Evolutionary conservation across 1,140 invertebrate genomes (phyloP).

Genomic region (Brachionus sp.): DNA sequence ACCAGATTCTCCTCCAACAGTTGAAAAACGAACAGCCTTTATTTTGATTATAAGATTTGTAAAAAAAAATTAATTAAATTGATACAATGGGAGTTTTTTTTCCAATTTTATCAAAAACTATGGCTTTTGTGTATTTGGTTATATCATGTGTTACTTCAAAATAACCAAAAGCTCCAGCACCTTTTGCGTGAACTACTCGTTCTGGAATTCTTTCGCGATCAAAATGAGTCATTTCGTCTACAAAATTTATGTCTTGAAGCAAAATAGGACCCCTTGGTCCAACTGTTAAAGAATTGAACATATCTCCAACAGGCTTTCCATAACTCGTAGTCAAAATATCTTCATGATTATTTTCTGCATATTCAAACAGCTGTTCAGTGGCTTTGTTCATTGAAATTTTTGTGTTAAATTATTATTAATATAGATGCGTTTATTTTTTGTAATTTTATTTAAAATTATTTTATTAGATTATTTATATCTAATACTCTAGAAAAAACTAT

Average conservation of each 20-base stretch:
- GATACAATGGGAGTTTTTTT: slow-evolving; percentile 69
- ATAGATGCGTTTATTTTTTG: no score
- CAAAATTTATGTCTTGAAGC: slow-evolving; percentile 76
- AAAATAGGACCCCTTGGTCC: slow-evolving; percentile 82
- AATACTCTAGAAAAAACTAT: no score
- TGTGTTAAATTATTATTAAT: no score
- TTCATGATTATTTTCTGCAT: neutral
- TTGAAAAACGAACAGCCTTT: slow-evolving; percentile 76
- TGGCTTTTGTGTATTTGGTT: slow-evolving; percentile 75
- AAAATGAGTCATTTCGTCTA: slow-evolving; percentile 86
- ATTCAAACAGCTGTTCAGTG: slow-evolving; percentile 24
- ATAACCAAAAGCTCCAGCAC: slow-evolving; percentile 87
- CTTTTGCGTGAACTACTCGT: slow-evolving; percentile 94
- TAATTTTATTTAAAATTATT: no score
- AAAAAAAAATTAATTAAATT: neutral
- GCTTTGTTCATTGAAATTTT: slow-evolving; percentile 13
- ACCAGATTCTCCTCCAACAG: slow-evolving; percentile 80
- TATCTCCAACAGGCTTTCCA: slow-evolving; percentile 76
- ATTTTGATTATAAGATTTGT: no score
- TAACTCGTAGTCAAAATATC: slow-evolving; percentile 65
- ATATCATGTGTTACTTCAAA: slow-evolving; percentile 92
- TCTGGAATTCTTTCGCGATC: slow-evolving; percentile 89
- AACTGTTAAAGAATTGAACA: slow-evolving; percentile 69
- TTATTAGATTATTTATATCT: no score
- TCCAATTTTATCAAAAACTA: slow-evolving; percentile 75